Conservation (phyloP, 2,797 vertebrate genomes). For the Sphaeramia orbicularis region DNA sequence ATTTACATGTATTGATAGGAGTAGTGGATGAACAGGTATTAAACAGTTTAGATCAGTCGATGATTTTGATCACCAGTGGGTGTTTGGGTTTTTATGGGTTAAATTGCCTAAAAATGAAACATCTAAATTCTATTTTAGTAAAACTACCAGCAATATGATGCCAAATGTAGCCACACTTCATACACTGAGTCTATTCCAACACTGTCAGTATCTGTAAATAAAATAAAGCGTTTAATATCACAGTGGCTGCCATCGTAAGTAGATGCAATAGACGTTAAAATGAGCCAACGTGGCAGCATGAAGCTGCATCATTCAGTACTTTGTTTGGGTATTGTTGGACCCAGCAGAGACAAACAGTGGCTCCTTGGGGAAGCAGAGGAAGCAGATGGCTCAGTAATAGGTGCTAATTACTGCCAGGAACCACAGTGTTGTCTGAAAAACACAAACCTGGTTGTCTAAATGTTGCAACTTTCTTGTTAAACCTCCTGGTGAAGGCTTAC, state of each 20-base stretch:
- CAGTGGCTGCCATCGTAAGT: constrained; percentile 18
- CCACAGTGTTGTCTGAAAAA: constrained; percentile 42
- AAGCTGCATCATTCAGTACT: constrained; percentile 56
- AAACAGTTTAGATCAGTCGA: no score
- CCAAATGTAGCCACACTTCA: constrained; percentile 19
- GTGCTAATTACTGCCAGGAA: constrained; percentile 76
- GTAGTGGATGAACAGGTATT: no score
- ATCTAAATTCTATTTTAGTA: constrained; percentile 12
- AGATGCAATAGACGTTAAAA: constrained; percentile 28
- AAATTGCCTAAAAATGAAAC: background rate
- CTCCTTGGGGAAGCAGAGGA: constrained; percentile 62
- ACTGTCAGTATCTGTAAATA: constrained; percentile 13
- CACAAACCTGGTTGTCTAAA: constrained; percentile 35
- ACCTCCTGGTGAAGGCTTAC: constrained; percentile 9
- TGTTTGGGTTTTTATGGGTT: no score
- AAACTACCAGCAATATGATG: constrained; percentile 5
- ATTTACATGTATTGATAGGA: no score
- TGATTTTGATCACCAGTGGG: no score
- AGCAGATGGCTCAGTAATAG: constrained; percentile 80
- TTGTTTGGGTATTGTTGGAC: constrained; percentile 67
- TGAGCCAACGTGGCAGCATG: constrained; percentile 60
- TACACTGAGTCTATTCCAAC: constrained; percentile 12
- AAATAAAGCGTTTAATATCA: constrained; percentile 17
- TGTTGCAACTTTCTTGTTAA: constrained; percentile 37
- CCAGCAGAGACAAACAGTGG: constrained; percentile 64